Evolutionary conservation across 2,888 invertebrate genomes (phyloP).

Genomic region (Acholoe squamosa): DNA sequence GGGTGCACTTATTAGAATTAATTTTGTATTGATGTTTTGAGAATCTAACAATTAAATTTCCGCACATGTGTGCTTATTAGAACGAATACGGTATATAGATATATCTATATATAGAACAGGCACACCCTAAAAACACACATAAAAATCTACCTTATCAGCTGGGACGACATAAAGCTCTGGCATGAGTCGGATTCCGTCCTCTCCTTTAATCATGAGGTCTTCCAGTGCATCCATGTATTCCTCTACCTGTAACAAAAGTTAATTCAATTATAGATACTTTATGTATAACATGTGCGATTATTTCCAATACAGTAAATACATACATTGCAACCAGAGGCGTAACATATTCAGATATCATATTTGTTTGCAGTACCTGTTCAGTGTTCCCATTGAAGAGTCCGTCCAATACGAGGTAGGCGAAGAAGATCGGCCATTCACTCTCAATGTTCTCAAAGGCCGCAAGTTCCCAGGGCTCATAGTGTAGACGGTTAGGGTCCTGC

Average conservation of each 20-base stretch:
- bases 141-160: slow-evolving; percentile 86
- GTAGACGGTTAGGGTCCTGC: slow-evolving; percentile 88
- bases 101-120: too few species aligned
- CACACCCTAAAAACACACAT: too few species aligned
- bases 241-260: slow-evolving; percentile 77
- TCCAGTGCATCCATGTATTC: slow-evolving; percentile 83
- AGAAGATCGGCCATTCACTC: slow-evolving; percentile 99
- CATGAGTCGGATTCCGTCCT: slow-evolving; percentile 92
- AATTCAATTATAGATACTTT: neutral
- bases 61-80: too few species aligned
- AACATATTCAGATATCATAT: neutral
- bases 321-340: neutral
- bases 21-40: slow-evolving; percentile 6
- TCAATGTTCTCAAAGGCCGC: slow-evolving; percentile 99
- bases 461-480: slow-evolving; percentile 99
- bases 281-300: too few species aligned
- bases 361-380: slow-evolving; percentile 84
- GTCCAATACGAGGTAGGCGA: slow-evolving; percentile 95
- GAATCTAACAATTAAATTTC: too few species aligned
- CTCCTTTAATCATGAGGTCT: slow-evolving; percentile 89
- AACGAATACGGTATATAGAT: too few species aligned
- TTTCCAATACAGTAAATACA: too few species aligned
- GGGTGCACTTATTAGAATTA: too few species aligned
- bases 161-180: slow-evolving; percentile 97
- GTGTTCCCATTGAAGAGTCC: slow-evolving; percentile 95